Evolutionary conservation across 2,888 invertebrate species (phyloP), one percentile per base, ranked within the genome.

Genomic region (Onthophagus sagittarius): DNA sequence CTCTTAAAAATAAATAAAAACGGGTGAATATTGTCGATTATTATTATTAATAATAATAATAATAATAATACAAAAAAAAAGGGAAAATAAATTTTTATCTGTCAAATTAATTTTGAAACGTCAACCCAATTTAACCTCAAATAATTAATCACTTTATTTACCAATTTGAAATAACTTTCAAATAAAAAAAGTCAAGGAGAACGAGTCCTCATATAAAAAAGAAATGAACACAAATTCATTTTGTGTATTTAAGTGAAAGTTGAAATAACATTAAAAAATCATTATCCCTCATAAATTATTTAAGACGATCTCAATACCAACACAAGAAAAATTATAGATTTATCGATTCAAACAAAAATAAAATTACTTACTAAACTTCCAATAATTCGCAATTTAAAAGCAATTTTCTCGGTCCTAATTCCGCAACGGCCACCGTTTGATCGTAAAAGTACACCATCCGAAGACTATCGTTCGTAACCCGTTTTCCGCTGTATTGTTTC

Each of bases 381-480:
- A 95, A 92, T 79, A 96, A 88, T 84, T 94, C 93, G 83, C 95
- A 95, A 82, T 92, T 91, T 70, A 92, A 87, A 74, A 94, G 86
- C 79, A 92, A 85, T 83, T 93, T 92, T 75, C 89, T 89, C 5
- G 89, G 88, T 3, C 92, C 93, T 74, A 94, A 87, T 83, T 95
- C 94, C 67, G 94, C 92, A 64, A 95, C 90, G 0, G 94, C 95
- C 64, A 95, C 91, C 0, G 95, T 94, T 85, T 93, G 93, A 81
- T 94, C 95, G 85, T 93, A 89, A 85, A 90, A 89, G 84, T 94
- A 94, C 76, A 94, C 91, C 91, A 93, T 92, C 75, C 90, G 85
- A 72, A 92, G 86, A 2, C 93, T 91, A 79, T 92, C 90, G 82
- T 90, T 90, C 76, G 86, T 87, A 63, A 91, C 86, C 63, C 92